phyloP scores from a whole-genome alignment of 2,888 invertebrate genomes.

The Perithous albicinctus region DNA sequence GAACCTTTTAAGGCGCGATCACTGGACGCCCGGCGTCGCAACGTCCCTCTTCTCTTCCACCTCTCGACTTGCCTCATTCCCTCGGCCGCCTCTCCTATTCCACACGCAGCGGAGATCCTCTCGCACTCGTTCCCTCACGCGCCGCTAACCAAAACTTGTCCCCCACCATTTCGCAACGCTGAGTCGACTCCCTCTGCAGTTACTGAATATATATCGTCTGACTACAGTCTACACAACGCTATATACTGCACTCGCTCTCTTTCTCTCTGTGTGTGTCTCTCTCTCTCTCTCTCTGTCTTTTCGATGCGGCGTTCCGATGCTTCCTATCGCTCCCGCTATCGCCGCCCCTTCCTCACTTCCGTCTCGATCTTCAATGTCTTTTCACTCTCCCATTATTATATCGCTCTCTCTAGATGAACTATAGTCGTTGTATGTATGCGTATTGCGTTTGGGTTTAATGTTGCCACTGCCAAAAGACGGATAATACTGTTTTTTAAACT shows the following conservation, averaged over 20 bases:
- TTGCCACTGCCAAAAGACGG: neutral
- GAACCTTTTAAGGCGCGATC: constrained; percentile 85
- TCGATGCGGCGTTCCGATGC: neutral
- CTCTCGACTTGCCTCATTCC: constrained; percentile 43
- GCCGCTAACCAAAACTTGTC: constrained; percentile 5
- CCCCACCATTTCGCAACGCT: neutral
- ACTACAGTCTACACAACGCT: neutral
- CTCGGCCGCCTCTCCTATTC: constrained; percentile 45
- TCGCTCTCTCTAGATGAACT: neutral
- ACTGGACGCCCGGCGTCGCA: constrained; percentile 84
- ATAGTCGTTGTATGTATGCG: neutral
- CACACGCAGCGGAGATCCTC: constrained; percentile 56
- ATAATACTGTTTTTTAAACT: too few relatives aligned
- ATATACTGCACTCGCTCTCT: neutral
- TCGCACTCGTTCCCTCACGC: constrained; percentile 20
- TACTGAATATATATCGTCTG: neutral
- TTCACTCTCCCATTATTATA: constrained; percentile 2
- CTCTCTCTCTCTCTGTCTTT: too few relatives aligned
- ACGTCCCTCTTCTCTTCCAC: constrained; percentile 75
- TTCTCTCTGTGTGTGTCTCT: too few relatives aligned
- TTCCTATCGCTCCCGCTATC: constrained; percentile 50
- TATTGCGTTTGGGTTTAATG: neutral
- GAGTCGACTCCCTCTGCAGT: neutral
- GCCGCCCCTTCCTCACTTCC: constrained; percentile 35
- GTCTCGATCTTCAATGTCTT: constrained; percentile 6